Percentiles rank a stretch among this genome's conserved stretches.
Evolutionary conservation across 2,888 invertebrate genomes (phyloP).

Genomic region (Lithophane socia): DNA sequence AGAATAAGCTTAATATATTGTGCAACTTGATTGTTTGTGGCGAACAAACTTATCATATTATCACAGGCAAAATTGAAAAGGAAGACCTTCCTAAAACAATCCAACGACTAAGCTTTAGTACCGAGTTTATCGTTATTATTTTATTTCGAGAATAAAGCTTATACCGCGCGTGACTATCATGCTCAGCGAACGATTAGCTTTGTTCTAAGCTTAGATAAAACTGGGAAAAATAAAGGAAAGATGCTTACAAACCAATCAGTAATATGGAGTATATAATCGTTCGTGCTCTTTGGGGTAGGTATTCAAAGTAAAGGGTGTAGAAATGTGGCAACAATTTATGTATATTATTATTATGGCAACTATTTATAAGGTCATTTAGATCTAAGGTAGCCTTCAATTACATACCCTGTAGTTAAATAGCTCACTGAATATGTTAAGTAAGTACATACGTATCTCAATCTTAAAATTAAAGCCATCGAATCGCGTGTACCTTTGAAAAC

Average conservation of each 20-base stretch:
- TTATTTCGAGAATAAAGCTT: slow-evolving; percentile 11
- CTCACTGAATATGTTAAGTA: not conserved
- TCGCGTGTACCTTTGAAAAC: not conserved
- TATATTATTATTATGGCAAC: too few relatives aligned
- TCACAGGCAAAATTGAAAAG: not conserved
- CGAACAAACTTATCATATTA: not conserved
- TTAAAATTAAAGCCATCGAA: not conserved
- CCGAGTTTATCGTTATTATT: not conserved
- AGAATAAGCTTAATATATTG: not conserved
- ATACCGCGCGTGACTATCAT: slow-evolving; percentile 17
- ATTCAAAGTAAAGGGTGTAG: not conserved
- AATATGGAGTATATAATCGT: too few relatives aligned
- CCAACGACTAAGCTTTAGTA: not conserved
- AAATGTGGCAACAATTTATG: not conserved
- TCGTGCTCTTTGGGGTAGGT: not conserved
- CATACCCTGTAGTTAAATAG: too few relatives aligned
- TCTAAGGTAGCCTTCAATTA: not conserved
- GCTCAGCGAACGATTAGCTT: slow-evolving; percentile 18
- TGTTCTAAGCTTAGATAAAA: not conserved
- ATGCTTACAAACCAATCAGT: too few relatives aligned
- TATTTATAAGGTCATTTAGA: not conserved
- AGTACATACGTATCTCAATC: not conserved
- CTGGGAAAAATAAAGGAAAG: not conserved
- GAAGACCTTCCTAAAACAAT: too few relatives aligned
- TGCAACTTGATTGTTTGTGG: too few relatives aligned